A percentile compares a stretch with the other conserved stretches of the same genome.
phyloP scores from a whole-genome alignment of 2,113 vertebrate genomes.

The Callaeas wilsoni region DNA sequence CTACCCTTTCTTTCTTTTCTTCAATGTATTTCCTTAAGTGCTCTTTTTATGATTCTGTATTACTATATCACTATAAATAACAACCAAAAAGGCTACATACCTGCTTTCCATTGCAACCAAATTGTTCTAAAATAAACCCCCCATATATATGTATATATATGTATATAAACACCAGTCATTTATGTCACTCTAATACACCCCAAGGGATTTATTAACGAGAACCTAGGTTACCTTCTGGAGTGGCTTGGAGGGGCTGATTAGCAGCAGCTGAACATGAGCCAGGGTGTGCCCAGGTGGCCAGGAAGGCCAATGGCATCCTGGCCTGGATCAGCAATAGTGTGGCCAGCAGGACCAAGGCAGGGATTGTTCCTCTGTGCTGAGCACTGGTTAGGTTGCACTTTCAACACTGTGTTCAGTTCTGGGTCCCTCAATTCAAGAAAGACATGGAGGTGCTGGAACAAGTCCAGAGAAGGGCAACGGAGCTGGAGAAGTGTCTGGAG shows the following conservation, averaged over 20 bases:
- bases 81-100: neutral
- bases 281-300: neutral
- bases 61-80: neutral
- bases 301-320: neutral
- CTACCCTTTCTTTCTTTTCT: neutral
- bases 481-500: neutral
- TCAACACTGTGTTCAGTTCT: neutral
- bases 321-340: neutral
- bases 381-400: neutral
- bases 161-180: neutral
- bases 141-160: no score
- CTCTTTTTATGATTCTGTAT: neutral
- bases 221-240: neutral
- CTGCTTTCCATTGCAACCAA: neutral
- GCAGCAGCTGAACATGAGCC: neutral
- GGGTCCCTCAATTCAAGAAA: neutral
- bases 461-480: neutral
- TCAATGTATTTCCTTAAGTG: no score
- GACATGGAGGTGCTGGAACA: accelerated
- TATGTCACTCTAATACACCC: neutral
- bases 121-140: neutral
- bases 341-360: neutral
- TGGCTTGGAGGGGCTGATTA: accelerated
- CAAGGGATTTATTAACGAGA: neutral
- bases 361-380: accelerated